These are phyloP conservation scores for Fulica atra DNA, from an alignment of 2,113 vertebrate genomes.

Conservation along the genomic window DNA sequence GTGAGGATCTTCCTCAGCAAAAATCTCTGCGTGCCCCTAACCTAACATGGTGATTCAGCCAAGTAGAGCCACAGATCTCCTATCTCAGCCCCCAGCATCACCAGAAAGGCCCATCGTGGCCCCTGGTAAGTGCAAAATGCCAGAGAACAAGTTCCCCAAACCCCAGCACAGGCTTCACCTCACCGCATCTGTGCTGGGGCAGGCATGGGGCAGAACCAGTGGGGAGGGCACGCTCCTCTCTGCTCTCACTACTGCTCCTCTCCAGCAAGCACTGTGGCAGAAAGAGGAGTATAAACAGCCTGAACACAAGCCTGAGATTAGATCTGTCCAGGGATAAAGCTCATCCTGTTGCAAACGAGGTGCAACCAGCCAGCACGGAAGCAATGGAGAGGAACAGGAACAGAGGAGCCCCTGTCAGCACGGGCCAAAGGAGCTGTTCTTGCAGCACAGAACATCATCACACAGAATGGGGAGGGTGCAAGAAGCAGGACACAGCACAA, in stretches of 20 bases:
- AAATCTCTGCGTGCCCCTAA: background rate
- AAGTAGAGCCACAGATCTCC: background rate
- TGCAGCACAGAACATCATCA: background rate
- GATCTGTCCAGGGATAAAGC: background rate
- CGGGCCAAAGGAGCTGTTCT: background rate
- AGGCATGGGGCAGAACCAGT: no score
- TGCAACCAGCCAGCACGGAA: background rate
- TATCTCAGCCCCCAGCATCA: background rate
- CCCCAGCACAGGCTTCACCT: accelerated
- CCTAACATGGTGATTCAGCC: accelerated
- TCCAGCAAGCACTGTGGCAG: background rate
- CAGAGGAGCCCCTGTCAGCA: background rate
- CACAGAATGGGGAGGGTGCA: background rate
- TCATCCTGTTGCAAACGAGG: background rate
- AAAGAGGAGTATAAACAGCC: background rate
- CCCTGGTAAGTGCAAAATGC: background rate
- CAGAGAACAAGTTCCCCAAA: background rate
- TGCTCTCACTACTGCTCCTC: background rate
- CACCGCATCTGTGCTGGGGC: background rate
- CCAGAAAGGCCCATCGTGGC: background rate
- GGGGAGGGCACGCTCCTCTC: background rate
- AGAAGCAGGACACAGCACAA: background rate
- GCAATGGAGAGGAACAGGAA: background rate
- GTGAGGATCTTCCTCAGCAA: background rate
- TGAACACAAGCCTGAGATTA: background rate